Evolutionary conservation across 2,888 invertebrate genomes (phyloP), one percentile per base, ranked within the genome.

Genomic region (Trisateles emortualis): DNA sequence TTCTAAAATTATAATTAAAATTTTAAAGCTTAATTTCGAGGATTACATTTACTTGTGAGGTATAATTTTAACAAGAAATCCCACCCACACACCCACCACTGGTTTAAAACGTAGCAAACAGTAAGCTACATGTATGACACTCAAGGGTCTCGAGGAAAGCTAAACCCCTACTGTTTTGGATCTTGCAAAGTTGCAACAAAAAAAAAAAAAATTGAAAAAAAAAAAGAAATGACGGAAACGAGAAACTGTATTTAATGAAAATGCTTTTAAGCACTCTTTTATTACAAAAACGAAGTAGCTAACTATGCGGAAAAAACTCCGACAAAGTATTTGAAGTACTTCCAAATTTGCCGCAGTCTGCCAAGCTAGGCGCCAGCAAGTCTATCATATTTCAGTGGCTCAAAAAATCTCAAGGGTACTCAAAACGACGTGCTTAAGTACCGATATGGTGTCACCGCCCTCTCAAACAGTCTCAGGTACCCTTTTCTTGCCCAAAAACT

Each of bases 361-460:
- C 8, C 30, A 42, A 52, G 35, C 45, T 30, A 47, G 60, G 43
- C 60, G 60, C 61, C 61, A 33, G 24, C 30, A 8, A 33, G 60
- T 54, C 70, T 67, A 44, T 57, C 52, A 44, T 59, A 42, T 54
- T 54, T 35, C 17, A 10, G 38, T 40, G 42, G 38, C 40, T 58
- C 42, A 51, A 54, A 66, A 65, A 61, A 59, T 49, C 46, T 48
- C 44, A 53, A 75, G 72, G 14, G 58, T 41, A n/a, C 66, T 71
- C 42, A 38, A 14, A 13, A 41, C 40, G 52, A 68, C 81, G 81
- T 81, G 81, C 70, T 59, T 52, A 74, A 81, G 81, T 55, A 47
- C 61, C 75, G 65, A 75, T 76, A 74, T 50, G 62, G 58, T 62
- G 63, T 60, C 66, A 65, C 59, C 45, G 51, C 44, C 51, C 60